These are phyloP conservation scores for Papilio elwesi DNA, from an alignment of 2,888 invertebrate genomes.

Conservation along the genomic window DNA sequence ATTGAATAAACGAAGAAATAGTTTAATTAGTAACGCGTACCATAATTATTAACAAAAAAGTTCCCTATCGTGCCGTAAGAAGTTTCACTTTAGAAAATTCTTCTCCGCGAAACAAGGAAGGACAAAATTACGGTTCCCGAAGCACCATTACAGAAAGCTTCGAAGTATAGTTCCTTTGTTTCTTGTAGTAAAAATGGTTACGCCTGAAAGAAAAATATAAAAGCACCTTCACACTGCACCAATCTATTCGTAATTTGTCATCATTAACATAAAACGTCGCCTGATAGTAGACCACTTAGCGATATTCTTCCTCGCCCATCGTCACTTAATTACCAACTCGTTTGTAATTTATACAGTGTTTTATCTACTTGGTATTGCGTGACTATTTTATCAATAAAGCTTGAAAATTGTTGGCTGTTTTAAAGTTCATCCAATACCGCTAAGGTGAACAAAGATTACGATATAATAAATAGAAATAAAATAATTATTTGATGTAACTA, in stretches of 20 bases:
- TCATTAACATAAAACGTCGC: slow-evolving; percentile 27
- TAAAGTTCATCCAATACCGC: background rate
- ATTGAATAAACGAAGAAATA: no score
- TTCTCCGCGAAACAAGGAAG: no score
- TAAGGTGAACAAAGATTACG: background rate
- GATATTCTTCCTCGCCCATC: slow-evolving; percentile 13
- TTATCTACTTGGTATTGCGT: slow-evolving; percentile 29
- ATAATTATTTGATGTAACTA: background rate
- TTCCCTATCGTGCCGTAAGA: no score
- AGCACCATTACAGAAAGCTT: no score
- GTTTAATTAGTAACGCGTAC: no score
- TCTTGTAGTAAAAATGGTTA: background rate
- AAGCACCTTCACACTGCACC: slow-evolving; percentile 8
- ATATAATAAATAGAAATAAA: background rate
- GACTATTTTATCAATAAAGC: slow-evolving; percentile 24
- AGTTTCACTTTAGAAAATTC: no score
- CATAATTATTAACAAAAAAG: no score
- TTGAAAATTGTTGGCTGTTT: slow-evolving; percentile 12
- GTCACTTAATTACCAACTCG: slow-evolving; percentile 26
- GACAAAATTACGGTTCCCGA: no score
- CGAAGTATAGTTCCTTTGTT: background rate
- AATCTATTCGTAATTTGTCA: slow-evolving; percentile 28
- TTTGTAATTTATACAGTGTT: slow-evolving; percentile 23
- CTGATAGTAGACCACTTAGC: slow-evolving; percentile 28
- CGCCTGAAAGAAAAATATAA: background rate